Percentiles rank a stretch among this genome's conserved stretches.
phyloP scores from a whole-genome alignment of 2,797 vertebrate genomes.

The Eulemur albifrons region DNA sequence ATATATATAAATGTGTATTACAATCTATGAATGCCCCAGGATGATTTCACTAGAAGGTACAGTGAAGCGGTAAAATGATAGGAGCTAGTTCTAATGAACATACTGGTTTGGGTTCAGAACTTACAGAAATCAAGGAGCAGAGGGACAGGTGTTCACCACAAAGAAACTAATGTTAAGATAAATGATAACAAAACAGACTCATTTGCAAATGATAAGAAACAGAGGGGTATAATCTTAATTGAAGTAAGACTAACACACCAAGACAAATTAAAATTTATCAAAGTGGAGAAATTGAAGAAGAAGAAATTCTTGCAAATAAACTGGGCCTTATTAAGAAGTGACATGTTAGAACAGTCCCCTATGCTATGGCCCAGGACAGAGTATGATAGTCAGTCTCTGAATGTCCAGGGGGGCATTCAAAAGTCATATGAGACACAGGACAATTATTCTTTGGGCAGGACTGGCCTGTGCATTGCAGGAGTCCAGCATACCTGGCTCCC shows the following conservation, averaged over 20 bases:
- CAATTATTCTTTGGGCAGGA: not conserved
- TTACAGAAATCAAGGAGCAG: not conserved
- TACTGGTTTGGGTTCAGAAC: not conserved
- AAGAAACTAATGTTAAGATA: not conserved
- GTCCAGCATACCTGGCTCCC: not conserved
- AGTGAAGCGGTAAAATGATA: not conserved
- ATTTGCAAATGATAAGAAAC: not conserved
- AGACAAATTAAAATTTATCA: conserved; percentile 31
- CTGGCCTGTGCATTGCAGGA: not conserved
- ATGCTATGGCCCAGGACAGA: not conserved
- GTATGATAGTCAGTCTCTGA: not conserved
- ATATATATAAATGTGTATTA: not conserved
- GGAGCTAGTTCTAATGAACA: not conserved
- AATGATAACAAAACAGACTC: not conserved
- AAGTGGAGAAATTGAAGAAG: conserved; percentile 15
- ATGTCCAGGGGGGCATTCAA: not conserved
- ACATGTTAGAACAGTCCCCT: not conserved
- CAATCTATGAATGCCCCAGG: not conserved
- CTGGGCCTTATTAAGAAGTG: not conserved
- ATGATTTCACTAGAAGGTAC: not conserved
- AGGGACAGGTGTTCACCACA: not conserved
- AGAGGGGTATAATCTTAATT: not conserved
- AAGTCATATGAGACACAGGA: not conserved
- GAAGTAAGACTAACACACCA: not conserved
- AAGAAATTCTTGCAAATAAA: conserved; percentile 10